phyloP scores from a whole-genome alignment of 2,113 vertebrate species.

The Semicossyphus pulcher region DNA sequence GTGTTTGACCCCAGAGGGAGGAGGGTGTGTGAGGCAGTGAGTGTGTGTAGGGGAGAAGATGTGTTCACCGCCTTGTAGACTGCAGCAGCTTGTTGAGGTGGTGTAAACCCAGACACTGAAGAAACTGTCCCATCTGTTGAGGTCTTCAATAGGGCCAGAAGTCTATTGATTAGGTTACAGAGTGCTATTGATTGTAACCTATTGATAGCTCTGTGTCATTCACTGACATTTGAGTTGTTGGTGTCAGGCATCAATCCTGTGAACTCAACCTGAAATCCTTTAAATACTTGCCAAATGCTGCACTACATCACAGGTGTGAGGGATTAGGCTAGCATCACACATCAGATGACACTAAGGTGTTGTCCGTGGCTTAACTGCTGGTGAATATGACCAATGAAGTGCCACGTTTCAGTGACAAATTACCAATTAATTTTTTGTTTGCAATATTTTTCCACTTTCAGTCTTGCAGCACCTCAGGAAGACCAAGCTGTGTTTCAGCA shows the following conservation, averaged over 20 bases:
- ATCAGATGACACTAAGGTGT: background rate
- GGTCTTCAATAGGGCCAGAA: constrained; percentile 41
- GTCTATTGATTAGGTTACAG: constrained; percentile 56
- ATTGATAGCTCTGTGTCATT: constrained; percentile 29
- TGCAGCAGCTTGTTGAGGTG: constrained; percentile 72
- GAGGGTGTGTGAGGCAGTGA: constrained; percentile 63
- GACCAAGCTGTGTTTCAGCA: background rate
- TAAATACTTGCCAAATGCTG: no score
- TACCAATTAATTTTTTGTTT: no score
- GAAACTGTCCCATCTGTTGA: constrained; percentile 72
- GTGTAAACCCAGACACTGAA: constrained; percentile 66
- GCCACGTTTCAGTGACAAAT: no score
- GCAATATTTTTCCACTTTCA: no score
- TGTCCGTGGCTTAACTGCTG: no score
- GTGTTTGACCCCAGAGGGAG: constrained; percentile 85
- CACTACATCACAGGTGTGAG: no score
- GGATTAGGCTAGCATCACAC: background rate
- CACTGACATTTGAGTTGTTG: constrained; percentile 9
- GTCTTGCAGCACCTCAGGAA: no score
- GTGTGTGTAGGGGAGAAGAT: constrained; percentile 40
- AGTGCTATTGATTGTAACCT: constrained; percentile 53
- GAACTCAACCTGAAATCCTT: no score
- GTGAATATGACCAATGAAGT: no score
- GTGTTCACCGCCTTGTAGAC: constrained; percentile 68
- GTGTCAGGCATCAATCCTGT: background rate